phyloP scores from a whole-genome alignment of 1,140 invertebrate genomes.

The Lasioglossum albipes region DNA sequence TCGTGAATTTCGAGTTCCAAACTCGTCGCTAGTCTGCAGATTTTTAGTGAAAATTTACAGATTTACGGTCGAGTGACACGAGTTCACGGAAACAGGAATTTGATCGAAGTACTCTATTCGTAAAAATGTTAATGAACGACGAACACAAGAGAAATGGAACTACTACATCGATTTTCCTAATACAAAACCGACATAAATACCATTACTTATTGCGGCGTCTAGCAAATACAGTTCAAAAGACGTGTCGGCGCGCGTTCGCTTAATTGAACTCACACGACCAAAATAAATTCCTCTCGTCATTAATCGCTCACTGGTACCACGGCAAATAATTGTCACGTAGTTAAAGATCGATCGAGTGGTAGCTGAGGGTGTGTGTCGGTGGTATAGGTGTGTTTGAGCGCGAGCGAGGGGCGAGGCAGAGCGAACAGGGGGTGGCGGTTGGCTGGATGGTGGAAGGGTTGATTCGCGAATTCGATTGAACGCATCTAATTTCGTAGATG shows the following conservation, averaged over 20 bases:
- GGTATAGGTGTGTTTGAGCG: too few species aligned
- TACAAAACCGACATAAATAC: background rate
- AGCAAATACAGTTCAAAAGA: background rate
- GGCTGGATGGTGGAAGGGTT: background rate
- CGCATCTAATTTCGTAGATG: slow-evolving; percentile 10
- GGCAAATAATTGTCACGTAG: slow-evolving; percentile 27
- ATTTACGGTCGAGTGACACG: too few species aligned
- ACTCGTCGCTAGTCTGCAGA: too few species aligned
- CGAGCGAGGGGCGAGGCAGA: background rate
- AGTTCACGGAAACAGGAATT: too few species aligned
- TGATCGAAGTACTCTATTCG: too few species aligned
- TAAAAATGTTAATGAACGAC: too few species aligned
- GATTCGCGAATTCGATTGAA: slow-evolving; percentile 25
- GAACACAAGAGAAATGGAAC: too few species aligned
- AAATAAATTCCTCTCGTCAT: slow-evolving; percentile 7
- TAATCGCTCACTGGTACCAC: background rate
- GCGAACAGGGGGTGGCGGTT: too few species aligned
- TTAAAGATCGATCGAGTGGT: slow-evolving; percentile 10
- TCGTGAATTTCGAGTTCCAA: too few species aligned
- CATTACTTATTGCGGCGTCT: background rate
- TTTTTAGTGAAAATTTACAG: too few species aligned
- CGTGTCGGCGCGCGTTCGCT: background rate
- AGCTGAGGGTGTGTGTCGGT: too few species aligned
- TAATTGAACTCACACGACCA: background rate
- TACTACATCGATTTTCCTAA: background rate